Percentiles rank a stretch among this genome's conserved stretches.
phyloP scores from a whole-genome alignment of 1,140 invertebrate species.

The Scaptomyza pallida region DNA sequence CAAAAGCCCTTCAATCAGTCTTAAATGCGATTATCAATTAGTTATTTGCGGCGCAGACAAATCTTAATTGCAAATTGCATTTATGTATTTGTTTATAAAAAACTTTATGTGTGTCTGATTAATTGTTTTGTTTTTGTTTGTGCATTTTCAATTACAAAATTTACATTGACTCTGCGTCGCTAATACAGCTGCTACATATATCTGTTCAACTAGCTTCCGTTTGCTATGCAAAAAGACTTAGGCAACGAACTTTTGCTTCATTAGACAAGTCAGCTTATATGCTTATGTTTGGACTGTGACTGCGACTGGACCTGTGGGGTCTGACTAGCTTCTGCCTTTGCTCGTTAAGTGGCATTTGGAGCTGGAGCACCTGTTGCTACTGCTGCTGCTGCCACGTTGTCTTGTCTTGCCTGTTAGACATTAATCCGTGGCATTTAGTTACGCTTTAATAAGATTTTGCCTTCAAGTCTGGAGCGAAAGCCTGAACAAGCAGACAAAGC shows the following conservation, averaged over 20 bases:
- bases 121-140: conserved; percentile 73
- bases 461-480: conserved; percentile 35
- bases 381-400: conserved; percentile 26
- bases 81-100: conserved; percentile 13
- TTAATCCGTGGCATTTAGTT: conserved; percentile 81
- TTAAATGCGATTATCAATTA: conserved; percentile 44
- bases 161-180: conserved; percentile 51
- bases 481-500: conserved; percentile 28
- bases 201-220: conserved; percentile 14
- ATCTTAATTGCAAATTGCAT: conserved; percentile 33
- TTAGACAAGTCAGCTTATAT: conserved; percentile 70
- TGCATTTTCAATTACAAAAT: conserved; percentile 45
- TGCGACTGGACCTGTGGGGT: conserved; percentile 55
- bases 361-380: conserved; percentile 65
- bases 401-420: conserved; percentile 68
- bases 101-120: conserved; percentile 44
- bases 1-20: conserved; percentile 28
- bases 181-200: conserved; percentile 6
- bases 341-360: conserved; percentile 73
- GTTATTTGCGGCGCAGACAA: conserved; percentile 26
- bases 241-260: conserved; percentile 61
- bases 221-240: conserved; percentile 37
- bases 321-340: conserved; percentile 22
- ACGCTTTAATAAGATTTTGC: conserved; percentile 78
- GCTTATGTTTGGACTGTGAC: conserved; percentile 45